Evolutionary conservation across 1,140 invertebrate species (phyloP).

Genomic region (Agraylea sexmaculata): DNA sequence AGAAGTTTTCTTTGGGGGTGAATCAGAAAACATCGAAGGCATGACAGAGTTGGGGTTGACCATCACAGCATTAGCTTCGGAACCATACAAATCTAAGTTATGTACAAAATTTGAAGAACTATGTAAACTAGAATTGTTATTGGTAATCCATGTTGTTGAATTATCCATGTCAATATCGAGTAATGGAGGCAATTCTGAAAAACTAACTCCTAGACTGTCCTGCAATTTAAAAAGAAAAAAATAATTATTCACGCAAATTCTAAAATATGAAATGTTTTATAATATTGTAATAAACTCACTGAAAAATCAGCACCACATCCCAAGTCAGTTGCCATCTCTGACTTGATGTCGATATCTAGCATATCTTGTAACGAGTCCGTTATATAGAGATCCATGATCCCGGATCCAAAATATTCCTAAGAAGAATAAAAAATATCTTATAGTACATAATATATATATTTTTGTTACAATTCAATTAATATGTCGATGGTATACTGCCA

Average conservation of each 20-base stretch:
- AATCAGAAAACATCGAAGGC: conserved; percentile 48
- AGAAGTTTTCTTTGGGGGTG: conserved; percentile 34
- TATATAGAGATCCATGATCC: conserved; percentile 46
- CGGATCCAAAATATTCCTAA: conserved; percentile 39
- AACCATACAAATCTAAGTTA: conserved; percentile 58
- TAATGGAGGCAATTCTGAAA: conserved; percentile 51
- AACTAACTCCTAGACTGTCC: conserved; percentile 42
- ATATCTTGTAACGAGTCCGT: conserved; percentile 61
- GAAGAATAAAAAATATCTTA: conserved; percentile 19
- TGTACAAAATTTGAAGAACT: conserved; percentile 51
- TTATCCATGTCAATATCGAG: conserved; percentile 52
- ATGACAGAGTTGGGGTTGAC: conserved; percentile 69
- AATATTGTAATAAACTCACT: conserved; percentile 31
- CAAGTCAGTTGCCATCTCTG: conserved; percentile 64
- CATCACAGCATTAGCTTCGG: conserved; percentile 58
- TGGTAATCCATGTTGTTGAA: conserved; percentile 42
- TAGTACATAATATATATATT: neutral
- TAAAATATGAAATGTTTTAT: conserved; percentile 4
- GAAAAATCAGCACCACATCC: conserved; percentile 51
- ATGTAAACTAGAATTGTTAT: conserved; percentile 40
- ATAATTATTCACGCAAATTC: neutral
- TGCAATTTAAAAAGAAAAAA: conserved; percentile 20
- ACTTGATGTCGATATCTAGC: conserved; percentile 72
- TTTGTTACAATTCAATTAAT: neutral
- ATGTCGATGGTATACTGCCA: neutral